Evolutionary conservation across 2,888 invertebrate genomes (phyloP).

Genomic region (Drosophila conformis): DNA sequence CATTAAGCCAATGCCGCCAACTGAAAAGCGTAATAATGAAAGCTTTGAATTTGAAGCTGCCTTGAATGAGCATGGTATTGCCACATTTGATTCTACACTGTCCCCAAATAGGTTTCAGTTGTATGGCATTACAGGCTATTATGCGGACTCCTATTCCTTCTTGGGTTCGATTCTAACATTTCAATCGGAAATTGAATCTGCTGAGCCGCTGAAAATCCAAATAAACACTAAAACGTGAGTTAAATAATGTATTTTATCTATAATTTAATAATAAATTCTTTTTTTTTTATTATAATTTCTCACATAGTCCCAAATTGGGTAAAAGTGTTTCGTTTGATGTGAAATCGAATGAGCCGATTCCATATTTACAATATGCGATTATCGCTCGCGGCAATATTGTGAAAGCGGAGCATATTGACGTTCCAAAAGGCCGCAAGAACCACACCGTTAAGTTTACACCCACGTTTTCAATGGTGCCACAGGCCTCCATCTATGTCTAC

Average conservation of each 20-base stretch:
- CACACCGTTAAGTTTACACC: slow-evolving; percentile 90
- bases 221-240: slow-evolving; percentile 68
- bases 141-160: slow-evolving; percentile 48
- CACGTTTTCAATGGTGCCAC: slow-evolving; percentile 93
- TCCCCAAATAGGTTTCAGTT: slow-evolving; percentile 83
- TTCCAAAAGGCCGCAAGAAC: slow-evolving; percentile 85
- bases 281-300: background rate
- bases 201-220: slow-evolving; percentile 54
- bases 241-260: background rate
- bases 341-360: slow-evolving; percentile 90
- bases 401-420: slow-evolving; percentile 89
- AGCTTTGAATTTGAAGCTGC: slow-evolving; percentile 78
- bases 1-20: background rate
- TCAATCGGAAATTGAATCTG: slow-evolving; percentile 23
- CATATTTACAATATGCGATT: slow-evolving; percentile 91
- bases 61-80: slow-evolving; percentile 88
- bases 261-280: background rate
- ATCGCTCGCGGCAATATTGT: slow-evolving; percentile 95
- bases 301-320: slow-evolving; percentile 87
- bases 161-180: slow-evolving; percentile 67
- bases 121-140: slow-evolving; percentile 57
- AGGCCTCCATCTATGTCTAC: slow-evolving; percentile 92
- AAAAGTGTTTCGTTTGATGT: slow-evolving; percentile 90
- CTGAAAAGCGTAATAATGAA: slow-evolving; percentile 54
- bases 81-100: slow-evolving; percentile 88